Evolutionary conservation across 2,888 invertebrate genomes (phyloP).

Genomic region (Galerucella pusilla): DNA sequence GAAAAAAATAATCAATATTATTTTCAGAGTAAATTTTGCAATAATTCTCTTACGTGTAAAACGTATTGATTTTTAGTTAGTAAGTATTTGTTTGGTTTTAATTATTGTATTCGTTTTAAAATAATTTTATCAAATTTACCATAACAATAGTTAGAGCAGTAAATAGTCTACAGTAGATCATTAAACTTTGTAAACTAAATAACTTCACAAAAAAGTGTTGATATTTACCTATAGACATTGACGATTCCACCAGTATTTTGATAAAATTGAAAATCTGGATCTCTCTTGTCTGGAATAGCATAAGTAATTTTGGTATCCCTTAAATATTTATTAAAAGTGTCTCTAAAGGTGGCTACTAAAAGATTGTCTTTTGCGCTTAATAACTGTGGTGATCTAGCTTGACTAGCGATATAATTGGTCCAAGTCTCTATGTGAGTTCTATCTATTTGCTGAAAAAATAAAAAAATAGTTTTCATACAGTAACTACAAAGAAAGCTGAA

Average conservation of each 20-base stretch:
- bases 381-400: constrained; percentile 81
- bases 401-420: constrained; percentile 78
- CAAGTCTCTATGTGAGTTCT: constrained; percentile 79
- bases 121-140: too few species aligned
- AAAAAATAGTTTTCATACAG: constrained; percentile 3
- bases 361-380: constrained; percentile 74
- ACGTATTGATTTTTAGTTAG: too few species aligned
- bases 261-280: constrained; percentile 94
- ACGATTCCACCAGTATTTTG: constrained; percentile 82
- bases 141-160: background rate
- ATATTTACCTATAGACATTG: constrained; percentile 84
- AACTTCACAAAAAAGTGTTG: background rate
- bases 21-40: too few species aligned
- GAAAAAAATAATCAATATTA: too few species aligned
- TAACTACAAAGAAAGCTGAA: too few species aligned
- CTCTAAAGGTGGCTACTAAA: constrained; percentile 77
- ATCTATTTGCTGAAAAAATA: constrained; percentile 75
- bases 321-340: constrained; percentile 79
- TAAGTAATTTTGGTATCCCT: constrained; percentile 78
- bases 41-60: too few species aligned
- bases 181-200: background rate
- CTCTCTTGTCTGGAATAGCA: constrained; percentile 83
- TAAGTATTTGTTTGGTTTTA: too few species aligned
- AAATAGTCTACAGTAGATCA: background rate
- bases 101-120: too few species aligned